Evolutionary conservation across 2,797 vertebrate species (phyloP), one percentile per base, ranked within the genome.

Genomic region (Sparidentex hasta): DNA sequence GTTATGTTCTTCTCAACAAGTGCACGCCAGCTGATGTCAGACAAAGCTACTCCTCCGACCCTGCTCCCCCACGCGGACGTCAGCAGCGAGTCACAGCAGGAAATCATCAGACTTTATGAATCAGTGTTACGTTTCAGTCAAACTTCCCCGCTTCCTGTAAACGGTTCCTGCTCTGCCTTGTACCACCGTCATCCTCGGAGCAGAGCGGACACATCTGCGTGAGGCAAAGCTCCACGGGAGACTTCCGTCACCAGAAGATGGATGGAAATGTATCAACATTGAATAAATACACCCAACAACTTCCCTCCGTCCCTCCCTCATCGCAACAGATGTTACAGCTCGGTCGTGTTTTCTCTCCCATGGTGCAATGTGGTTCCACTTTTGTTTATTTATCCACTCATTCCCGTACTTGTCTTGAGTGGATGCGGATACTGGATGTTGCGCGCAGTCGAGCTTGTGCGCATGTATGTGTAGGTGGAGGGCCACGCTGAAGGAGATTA

Each of bases 321-420:
- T 55, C 72, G 70, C 75, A 88, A 70, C 93, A 94, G 89, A 94
- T 93, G 92, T 92, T 89, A 57, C 46, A 63, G 73, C 74, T 63
- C 44, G 2, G 11, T 33, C 2, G 64, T 82, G 74, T 80, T 87
- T 77, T 83, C 50, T 59, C 71, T 89, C 84, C 70, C 78, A 73
- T 76, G 78, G 71, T 82, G 73, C 78, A 90, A 88, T 89, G 80
- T 92, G 91, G 80, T 92, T 92, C 73, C 85, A 90, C 88, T 90
- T 89, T 84, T 92, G 90, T 93, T 95, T 93, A 91, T 92, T 90
- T 92, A 72, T 80, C 61, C 71, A 41, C 74, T 63, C 71, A 66
- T 92, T 89, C 83, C 63, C 21, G 52, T 76, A 72, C 78, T 90
- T 69, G 64, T 83, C 68, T 47, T 82, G 75, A 89, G 84, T 91